Evolutionary conservation across 2,797 vertebrate species (phyloP), one percentile per base, ranked within the genome.

Genomic region (Paedocypris micromegethes): DNA sequence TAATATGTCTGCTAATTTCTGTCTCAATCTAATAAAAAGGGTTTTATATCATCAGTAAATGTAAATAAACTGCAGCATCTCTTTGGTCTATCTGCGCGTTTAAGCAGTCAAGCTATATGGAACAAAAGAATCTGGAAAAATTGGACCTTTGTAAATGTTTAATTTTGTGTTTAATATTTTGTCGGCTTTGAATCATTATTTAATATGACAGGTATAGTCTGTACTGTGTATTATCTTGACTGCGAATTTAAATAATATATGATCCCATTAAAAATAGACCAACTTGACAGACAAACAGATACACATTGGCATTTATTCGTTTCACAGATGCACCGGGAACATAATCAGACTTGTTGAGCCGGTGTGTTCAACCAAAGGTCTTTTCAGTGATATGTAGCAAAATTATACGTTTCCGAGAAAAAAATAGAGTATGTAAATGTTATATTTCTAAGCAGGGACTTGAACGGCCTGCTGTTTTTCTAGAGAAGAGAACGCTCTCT

Each of bases 191-290:
- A 59, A 68, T 72, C 72, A 74, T 79, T 67, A 79, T 68, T 76
- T 66, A 61, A 64, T 59, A 70, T 72, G 74, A 76, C 72, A 68
- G 72, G 72, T 67, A 70, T 48, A 52, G 47, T 55, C 59, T 8
- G 9, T 8, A 23, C 51, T 63, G 54, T 58, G 55, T 72, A 78
- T 75, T 78, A 73, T 70, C 70, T 70, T 72, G 54, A 72, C 72
- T 68, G 53, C 70, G 59, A 68, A 66, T 74, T 72, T 79, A 74
- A 79, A 76, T 79, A 79, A 74, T 79, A 65, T 62, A 79, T 64
- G 59, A 72, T 66, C 62, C 66, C 73, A 72, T 79, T 74, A 76
- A 68, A 76, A 76, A 67, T 58, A 70, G 66, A 78, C 65, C 65
- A 37, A 57, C 5, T 50, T 58, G 58, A 72, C 58, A 56, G 72